phyloP scores from a whole-genome alignment of 2,113 vertebrate species.

The Sturnus vulgaris region DNA sequence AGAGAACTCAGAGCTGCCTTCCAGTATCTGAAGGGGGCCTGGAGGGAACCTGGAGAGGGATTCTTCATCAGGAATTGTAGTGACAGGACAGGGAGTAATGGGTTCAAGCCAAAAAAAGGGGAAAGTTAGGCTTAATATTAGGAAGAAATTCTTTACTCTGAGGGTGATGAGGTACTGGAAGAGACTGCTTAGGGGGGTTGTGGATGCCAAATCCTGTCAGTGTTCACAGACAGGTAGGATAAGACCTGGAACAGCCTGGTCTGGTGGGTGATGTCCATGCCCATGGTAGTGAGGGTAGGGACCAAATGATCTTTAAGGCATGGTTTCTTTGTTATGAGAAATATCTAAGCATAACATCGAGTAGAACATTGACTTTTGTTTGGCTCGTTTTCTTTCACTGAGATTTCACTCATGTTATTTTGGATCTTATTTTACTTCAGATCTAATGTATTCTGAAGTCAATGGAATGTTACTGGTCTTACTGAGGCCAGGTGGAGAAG shows the following conservation, averaged over 20 bases:
- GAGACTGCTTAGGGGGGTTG: background rate
- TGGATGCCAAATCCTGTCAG: too few relatives aligned
- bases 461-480: background rate
- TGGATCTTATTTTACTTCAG: background rate
- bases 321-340: background rate
- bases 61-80: background rate
- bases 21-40: background rate
- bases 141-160: background rate
- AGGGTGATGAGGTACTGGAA: background rate
- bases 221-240: background rate
- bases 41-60: background rate
- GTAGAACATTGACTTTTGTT: background rate
- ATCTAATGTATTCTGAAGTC: background rate
- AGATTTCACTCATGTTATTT: background rate
- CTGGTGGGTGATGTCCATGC: background rate
- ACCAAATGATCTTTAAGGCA: background rate
- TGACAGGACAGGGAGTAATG: too few relatives aligned
- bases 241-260: background rate
- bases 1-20: background rate
- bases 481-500: background rate
- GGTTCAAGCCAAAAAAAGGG: fast-evolving
- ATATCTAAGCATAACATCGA: background rate
- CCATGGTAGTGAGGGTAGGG: fast-evolving
- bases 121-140: background rate
- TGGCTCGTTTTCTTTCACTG: background rate